A percentile compares a stretch with the other conserved stretches of the same genome.
These are phyloP conservation scores for Sinopyrophorus schimmeli DNA, from an alignment of 2,888 invertebrate species.

Conservation along the genomic window DNA sequence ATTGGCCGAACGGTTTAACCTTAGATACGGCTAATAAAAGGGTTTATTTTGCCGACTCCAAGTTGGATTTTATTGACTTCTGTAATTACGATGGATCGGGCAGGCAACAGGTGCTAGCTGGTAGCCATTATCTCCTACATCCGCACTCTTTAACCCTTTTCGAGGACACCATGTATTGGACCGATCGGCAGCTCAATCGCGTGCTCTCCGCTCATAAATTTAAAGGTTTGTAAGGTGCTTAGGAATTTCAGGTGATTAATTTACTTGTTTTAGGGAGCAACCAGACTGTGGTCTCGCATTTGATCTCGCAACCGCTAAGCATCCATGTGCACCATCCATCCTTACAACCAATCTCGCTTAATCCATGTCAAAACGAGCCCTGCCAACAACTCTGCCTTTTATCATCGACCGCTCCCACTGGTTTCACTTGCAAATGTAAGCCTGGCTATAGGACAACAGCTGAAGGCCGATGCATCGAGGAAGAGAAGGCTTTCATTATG, in stretches of 20 bases:
- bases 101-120: slow-evolving; percentile 83
- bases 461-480: slow-evolving; percentile 77
- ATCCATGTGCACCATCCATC: slow-evolving; percentile 95
- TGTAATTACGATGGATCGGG: slow-evolving; percentile 95
- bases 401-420: slow-evolving; percentile 70
- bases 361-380: slow-evolving; percentile 73
- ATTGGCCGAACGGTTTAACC: slow-evolving; percentile 98
- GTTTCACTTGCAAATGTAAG: slow-evolving; percentile 89
- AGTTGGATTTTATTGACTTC: slow-evolving; percentile 96
- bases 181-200: slow-evolving; percentile 89
- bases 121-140: slow-evolving; percentile 90
- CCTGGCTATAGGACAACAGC: slow-evolving; percentile 74
- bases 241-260: slow-evolving; percentile 2
- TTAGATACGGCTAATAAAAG: slow-evolving; percentile 90
- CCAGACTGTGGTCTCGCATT: slow-evolving; percentile 90
- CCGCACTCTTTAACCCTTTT: slow-evolving; percentile 94
- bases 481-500: slow-evolving; percentile 87
- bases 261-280: slow-evolving; percentile 66
- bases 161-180: slow-evolving; percentile 97
- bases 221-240: slow-evolving; percentile 52
- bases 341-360: slow-evolving; percentile 78
- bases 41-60: slow-evolving; percentile 96
- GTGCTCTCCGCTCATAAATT: slow-evolving; percentile 92
- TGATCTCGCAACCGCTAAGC: slow-evolving; percentile 93
- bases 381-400: slow-evolving; percentile 93